Conservation (phyloP, 1,140 invertebrate genomes). For the Bombus superbus region DNA sequence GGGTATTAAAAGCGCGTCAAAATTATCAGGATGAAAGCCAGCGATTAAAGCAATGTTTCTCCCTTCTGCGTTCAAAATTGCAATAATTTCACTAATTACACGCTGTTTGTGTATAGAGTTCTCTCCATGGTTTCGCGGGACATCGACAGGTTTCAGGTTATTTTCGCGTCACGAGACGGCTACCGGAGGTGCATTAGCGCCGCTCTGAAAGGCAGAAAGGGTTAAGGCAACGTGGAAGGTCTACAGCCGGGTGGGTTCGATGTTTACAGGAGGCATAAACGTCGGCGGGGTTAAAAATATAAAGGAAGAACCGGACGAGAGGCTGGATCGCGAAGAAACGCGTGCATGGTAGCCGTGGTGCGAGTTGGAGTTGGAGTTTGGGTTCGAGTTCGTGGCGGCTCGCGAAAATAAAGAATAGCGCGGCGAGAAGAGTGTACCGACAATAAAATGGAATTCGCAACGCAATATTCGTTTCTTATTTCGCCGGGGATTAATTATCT, state of each 20-base stretch:
- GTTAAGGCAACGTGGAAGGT: neutral
- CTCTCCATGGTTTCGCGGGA: neutral
- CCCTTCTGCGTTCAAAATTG: neutral
- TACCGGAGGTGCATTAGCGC: too few relatives aligned
- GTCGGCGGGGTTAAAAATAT: slow-evolving; percentile 18
- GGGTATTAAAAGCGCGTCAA: neutral
- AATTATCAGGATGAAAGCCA: too few relatives aligned
- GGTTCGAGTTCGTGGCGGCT: slow-evolving; percentile 5
- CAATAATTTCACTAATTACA: neutral
- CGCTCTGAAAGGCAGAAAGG: neutral
- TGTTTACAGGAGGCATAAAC: slow-evolving; percentile 11
- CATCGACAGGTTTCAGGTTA: neutral
- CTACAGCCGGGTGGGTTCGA: too few relatives aligned
- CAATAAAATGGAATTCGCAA: slow-evolving; percentile 67
- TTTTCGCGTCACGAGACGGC: neutral
- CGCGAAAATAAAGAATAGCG: slow-evolving; percentile 15
- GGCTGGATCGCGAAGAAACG: neutral
- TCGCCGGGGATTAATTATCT: slow-evolving; percentile 72
- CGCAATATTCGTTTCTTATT: slow-evolving; percentile 72
- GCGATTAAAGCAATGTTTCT: too few relatives aligned
- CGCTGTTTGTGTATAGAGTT: neutral
- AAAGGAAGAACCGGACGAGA: neutral
- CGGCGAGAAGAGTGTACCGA: neutral
- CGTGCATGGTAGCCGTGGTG: neutral
- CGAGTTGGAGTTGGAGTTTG: neutral